These are phyloP conservation scores for Aptenodytes patagonicus DNA, from an alignment of 2,113 vertebrate species.

Conservation along the genomic window DNA sequence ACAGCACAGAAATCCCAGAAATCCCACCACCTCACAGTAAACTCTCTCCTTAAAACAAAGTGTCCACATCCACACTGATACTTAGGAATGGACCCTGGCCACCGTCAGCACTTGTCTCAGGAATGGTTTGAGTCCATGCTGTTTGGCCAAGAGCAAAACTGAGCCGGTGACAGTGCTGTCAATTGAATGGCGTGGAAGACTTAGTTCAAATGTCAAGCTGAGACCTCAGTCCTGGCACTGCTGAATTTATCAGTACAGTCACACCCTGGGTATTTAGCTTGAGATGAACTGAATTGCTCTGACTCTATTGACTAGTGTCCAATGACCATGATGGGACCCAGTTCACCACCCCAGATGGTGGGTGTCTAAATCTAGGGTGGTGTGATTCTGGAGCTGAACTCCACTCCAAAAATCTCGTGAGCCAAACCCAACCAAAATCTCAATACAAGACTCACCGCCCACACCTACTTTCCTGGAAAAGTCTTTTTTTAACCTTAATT, in stretches of 20 bases:
- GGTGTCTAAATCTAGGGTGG: neutral
- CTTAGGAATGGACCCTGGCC: neutral
- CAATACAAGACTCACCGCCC: neutral
- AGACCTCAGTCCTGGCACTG: neutral
- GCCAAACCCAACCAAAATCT: neutral
- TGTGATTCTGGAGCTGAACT: neutral
- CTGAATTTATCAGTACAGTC: neutral
- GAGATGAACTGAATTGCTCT: neutral
- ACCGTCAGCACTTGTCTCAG: neutral
- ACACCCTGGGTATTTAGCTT: neutral
- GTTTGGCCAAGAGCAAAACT: neutral
- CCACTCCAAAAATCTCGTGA: neutral
- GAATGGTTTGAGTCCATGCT: neutral
- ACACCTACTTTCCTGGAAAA: neutral
- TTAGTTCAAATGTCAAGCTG: neutral
- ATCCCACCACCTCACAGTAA: neutral
- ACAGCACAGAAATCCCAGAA: neutral
- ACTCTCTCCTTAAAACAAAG: neutral
- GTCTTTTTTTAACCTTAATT: neutral
- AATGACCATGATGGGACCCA: fast-evolving
- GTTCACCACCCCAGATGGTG: neutral
- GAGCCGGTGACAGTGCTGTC: neutral
- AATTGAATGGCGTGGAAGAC: neutral
- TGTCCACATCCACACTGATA: neutral
- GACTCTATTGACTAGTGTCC: neutral